Evolutionary conservation across 1,140 invertebrate species (phyloP).

Genomic region (Leptinotarsa defecta): DNA sequence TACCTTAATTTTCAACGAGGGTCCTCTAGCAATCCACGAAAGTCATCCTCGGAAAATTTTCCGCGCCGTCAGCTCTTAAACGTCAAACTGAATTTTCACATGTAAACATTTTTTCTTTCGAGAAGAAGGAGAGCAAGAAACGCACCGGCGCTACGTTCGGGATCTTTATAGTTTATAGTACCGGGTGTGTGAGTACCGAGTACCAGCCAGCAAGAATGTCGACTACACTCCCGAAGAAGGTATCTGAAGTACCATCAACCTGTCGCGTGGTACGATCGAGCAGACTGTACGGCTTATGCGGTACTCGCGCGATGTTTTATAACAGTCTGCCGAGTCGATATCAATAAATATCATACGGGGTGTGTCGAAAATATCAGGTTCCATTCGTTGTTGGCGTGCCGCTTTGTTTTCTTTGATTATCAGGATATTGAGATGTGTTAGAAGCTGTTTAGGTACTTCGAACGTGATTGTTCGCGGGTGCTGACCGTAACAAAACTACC

Average conservation of each 20-base stretch:
- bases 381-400: too few relatives aligned
- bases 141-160: slow-evolving; percentile 9
- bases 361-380: background rate
- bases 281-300: slow-evolving; percentile 9
- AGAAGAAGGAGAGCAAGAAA: background rate
- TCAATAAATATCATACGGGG: background rate
- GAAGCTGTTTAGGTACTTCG: too few relatives aligned
- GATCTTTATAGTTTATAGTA: slow-evolving; percentile 15
- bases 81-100: slow-evolving; percentile 2
- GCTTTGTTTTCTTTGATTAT: too few relatives aligned
- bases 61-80: background rate
- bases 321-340: background rate
- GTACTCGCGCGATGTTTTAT: background rate
- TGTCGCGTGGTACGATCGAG: slow-evolving; percentile 1
- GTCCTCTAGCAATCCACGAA: background rate
- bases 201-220: slow-evolving; percentile 13
- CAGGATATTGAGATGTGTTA: too few relatives aligned
- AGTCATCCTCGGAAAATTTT: background rate
- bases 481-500: too few relatives aligned
- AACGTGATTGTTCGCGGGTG: too few relatives aligned
- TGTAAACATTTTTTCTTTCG: slow-evolving; percentile 5
- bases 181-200: slow-evolving; percentile 3
- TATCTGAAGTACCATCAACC: slow-evolving; percentile 6
- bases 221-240: slow-evolving; percentile 13
- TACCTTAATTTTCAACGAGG: background rate